Percentiles rank a stretch among this genome's conserved stretches.
Conservation (phyloP, 2,888 invertebrate genomes). For the Nymphalis polychloros region DNA sequence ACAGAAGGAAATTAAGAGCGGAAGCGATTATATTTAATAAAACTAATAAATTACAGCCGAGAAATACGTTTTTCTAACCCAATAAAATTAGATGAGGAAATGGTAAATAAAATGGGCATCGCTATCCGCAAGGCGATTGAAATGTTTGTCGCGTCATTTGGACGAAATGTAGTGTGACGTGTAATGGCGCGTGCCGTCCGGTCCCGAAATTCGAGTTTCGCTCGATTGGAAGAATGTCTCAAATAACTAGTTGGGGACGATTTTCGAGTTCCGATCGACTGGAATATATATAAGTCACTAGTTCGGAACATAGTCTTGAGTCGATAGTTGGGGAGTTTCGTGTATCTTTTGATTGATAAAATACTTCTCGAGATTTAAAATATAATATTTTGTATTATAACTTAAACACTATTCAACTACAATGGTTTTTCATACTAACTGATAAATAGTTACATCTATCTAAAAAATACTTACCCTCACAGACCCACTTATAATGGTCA, state of each 20-base stretch:
- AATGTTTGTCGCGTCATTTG: conserved; percentile 54
- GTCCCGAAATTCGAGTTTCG: conserved; percentile 29
- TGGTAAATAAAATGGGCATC: conserved; percentile 47
- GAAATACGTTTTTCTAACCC: conserved; percentile 18
- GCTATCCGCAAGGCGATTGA: conserved; percentile 46
- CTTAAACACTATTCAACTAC: too few species aligned
- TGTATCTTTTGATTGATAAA: too few species aligned
- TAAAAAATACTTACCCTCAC: too few species aligned
- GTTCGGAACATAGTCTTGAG: background rate
- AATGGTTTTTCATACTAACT: too few species aligned
- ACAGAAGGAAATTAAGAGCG: background rate
- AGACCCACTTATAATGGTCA: too few species aligned
- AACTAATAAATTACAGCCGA: conserved; percentile 7
- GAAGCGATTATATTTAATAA: conserved; percentile 15
- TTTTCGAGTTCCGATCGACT: background rate
- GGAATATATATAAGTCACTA: background rate
- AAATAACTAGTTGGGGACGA: conserved; percentile 13
- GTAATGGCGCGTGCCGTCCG: conserved; percentile 48
- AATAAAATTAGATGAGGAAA: conserved; percentile 25
- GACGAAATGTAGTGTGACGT: conserved; percentile 49
- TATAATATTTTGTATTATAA: too few species aligned
- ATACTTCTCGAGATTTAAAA: too few species aligned
- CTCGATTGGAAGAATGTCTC: conserved; percentile 33
- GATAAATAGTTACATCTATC: too few species aligned
- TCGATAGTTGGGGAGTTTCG: too few species aligned